Conservation (phyloP, 2,113 vertebrate species). For the Asarcornis scutulata region DNA sequence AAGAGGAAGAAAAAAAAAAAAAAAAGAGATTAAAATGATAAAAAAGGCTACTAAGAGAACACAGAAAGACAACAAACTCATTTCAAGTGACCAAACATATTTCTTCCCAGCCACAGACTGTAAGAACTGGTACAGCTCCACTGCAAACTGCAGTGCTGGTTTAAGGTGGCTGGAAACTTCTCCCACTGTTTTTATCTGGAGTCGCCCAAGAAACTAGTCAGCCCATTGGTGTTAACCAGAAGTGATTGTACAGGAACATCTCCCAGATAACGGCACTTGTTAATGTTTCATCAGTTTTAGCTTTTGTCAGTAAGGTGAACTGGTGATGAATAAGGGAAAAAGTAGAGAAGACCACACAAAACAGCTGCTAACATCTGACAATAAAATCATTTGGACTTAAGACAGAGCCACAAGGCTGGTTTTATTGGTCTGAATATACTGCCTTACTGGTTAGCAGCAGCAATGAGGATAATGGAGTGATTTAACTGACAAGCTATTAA, state of each 20-base stretch:
- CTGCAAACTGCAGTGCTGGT: neutral
- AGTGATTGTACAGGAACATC: neutral
- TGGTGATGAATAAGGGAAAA: neutral
- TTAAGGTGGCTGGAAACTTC: neutral
- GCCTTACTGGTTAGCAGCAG: neutral
- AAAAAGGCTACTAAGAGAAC: neutral
- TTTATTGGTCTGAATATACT: neutral
- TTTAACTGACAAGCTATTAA: neutral
- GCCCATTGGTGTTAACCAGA: neutral
- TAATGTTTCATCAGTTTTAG: neutral
- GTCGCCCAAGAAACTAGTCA: neutral
- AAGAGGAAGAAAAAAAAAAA: neutral
- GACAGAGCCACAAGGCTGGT: neutral
- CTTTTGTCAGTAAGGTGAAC: neutral
- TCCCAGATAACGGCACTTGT: neutral
- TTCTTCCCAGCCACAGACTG: neutral
- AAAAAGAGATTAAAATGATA: neutral
- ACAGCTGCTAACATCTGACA: neutral
- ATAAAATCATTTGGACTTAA: neutral
- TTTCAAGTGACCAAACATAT: neutral
- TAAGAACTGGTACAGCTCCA: neutral
- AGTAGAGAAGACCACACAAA: neutral
- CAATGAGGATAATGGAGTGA: neutral
- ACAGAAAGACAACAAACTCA: neutral
- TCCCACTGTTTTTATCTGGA: neutral